Percentiles rank a stretch among this genome's conserved stretches.
Evolutionary conservation across 2,113 vertebrate species (phyloP).

Genomic region (Emydocephalus ijimae): DNA sequence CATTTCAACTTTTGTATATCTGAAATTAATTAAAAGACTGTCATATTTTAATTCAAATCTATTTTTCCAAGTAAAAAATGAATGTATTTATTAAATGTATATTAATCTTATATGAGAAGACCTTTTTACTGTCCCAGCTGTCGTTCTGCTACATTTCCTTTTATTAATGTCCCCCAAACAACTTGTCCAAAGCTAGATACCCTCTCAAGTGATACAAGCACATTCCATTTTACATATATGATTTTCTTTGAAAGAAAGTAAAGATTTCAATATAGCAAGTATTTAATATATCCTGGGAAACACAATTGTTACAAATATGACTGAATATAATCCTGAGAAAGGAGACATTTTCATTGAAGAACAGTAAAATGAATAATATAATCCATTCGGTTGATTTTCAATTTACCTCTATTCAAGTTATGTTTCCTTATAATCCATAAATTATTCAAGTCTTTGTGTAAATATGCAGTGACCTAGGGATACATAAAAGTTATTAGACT

Average conservation of each 20-base stretch:
- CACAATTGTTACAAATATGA: background rate
- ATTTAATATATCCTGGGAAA: background rate
- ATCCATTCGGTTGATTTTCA: background rate
- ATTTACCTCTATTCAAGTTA: constrained; percentile 76
- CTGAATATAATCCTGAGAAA: background rate
- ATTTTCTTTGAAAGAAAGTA: background rate
- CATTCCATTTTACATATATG: background rate
- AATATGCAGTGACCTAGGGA: constrained; percentile 89
- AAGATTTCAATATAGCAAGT: background rate
- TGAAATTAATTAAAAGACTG: background rate
- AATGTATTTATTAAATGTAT: background rate
- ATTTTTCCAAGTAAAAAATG: background rate
- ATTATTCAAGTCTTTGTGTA: constrained; percentile 96
- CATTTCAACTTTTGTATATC: background rate
- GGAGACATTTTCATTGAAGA: background rate
- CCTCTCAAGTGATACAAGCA: background rate
- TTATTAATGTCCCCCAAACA: background rate
- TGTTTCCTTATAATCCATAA: constrained; percentile 90
- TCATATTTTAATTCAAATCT: background rate
- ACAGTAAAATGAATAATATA: constrained; percentile 28
- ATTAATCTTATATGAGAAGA: background rate
- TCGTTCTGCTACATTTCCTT: background rate
- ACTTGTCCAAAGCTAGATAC: background rate
- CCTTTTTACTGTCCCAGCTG: background rate
- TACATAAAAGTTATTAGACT: constrained; percentile 28